Evolutionary conservation across 2,113 vertebrate species (phyloP).

Genomic region (Cettia cetti): DNA sequence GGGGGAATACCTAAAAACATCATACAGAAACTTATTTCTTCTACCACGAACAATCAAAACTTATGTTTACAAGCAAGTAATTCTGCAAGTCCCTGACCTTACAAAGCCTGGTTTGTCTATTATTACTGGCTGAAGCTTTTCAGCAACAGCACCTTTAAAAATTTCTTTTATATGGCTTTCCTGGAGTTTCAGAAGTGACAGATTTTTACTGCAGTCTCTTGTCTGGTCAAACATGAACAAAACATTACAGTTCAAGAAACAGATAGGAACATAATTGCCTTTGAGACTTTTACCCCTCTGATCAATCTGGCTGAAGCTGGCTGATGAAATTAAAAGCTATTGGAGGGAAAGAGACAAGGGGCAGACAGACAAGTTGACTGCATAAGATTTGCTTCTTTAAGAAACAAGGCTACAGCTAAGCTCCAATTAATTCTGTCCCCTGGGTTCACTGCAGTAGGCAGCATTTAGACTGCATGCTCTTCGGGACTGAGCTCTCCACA

Average conservation of each 20-base stretch:
- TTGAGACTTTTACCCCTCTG: not conserved
- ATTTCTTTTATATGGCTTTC: not conserved
- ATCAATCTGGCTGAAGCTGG: conserved; percentile 3
- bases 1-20: not conserved
- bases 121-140: not conserved
- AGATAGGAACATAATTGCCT: not conserved
- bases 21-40: not conserved
- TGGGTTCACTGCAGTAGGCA: not conserved
- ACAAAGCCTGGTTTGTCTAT: not conserved
- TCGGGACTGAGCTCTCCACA: not conserved
- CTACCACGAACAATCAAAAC: not conserved
- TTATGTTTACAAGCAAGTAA: not conserved
- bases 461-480: not conserved
- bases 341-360: not conserved
- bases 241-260: not conserved
- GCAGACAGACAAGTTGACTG: not conserved
- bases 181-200: not conserved
- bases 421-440: conserved; percentile 31
- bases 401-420: conserved; percentile 28
- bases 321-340: conserved; percentile 39
- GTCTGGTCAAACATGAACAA: not conserved
- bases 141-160: not conserved
- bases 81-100: not conserved
- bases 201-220: not conserved
- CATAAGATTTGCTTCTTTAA: not conserved